Conservation (phyloP, 92 coral and sea anemone genomes). For the Epizoanthus illoricatus region DNA sequence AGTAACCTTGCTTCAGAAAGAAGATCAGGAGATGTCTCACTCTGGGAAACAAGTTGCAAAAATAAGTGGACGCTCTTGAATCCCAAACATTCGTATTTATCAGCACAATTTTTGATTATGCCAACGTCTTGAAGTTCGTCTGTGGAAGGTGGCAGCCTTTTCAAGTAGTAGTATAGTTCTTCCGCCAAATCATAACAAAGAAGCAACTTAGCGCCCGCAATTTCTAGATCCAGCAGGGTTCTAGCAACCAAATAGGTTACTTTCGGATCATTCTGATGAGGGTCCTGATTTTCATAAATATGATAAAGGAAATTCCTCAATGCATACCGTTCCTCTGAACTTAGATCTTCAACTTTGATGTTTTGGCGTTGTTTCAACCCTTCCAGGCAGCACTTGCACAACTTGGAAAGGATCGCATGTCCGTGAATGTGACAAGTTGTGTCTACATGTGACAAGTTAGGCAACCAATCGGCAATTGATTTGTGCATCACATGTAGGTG, state of each 20-base stretch:
- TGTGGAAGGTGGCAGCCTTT: neutral
- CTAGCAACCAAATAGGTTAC: neutral
- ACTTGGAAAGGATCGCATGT: conserved; percentile 9
- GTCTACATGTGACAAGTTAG: neutral
- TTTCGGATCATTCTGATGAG: neutral
- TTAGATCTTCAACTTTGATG: conserved; percentile 6
- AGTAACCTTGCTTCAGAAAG: neutral
- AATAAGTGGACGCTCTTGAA: conserved; percentile 14
- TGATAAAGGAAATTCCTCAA: conserved; percentile 26
- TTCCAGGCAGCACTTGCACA: neutral
- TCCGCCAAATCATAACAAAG: conserved; percentile 9
- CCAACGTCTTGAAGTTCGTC: neutral
- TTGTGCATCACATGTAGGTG: conserved; percentile 2
- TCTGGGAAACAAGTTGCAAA: conserved; percentile 17
- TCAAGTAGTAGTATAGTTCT: conserved; percentile 8
- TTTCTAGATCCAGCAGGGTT: conserved; percentile 18
- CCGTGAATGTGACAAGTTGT: conserved; percentile 2
- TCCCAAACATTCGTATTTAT: conserved; percentile 1
- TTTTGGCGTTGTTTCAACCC: neutral
- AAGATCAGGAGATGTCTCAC: neutral
- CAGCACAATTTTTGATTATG: neutral
- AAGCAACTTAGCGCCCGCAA: conserved; percentile 1
- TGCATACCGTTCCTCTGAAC: conserved; percentile 8
- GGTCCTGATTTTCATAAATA: neutral
- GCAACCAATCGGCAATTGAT: neutral